Base-by-base conservation (phyloP, 2,888 invertebrate species). In the Eupithecia subumbrata region DNA sequence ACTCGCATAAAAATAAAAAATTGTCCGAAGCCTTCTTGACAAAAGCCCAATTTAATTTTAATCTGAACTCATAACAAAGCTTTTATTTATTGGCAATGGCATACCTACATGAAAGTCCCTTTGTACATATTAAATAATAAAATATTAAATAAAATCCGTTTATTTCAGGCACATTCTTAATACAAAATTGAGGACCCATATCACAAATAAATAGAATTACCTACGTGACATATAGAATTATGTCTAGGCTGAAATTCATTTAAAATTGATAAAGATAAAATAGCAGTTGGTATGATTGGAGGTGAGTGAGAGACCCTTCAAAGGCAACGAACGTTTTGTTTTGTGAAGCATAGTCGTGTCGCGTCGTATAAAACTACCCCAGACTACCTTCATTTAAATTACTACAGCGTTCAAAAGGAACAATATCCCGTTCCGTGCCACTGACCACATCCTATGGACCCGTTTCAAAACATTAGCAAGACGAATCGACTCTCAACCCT, bases 361-460 rank as follows among this genome's bases (percentile, higher is more conserved):
- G 63, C 8, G 7, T 63, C 30, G 30, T 2, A 2, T 30, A 30
- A 63, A 63, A 14, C 16, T 63, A 56, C 56, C 63, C 2, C 7
- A 63, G 18, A 60, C 60, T 68, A 52, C 48, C 72, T 56, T 40
- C 37, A 69, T 73, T 69, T 22, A 48, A 72, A 66, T 66, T 66
- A 52, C 72, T 37, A 34, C 72, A 48, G 30, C 56, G 67, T 68
- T 40, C 72, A 25, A 68, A 43, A 74, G 63, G 40, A 48, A 73
- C 73, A 43, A 72, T 67, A 67, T 43, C 40, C 64, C 22, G 68
- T 68, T 73, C 60, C 68, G 60, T 60, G 37, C 34, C 73, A 68
- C 79, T 76, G 78, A 77, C 84, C 83, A 82, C 75, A 80, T 79
- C 78, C 78, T 79, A 79, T 80, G 83, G 83, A 84, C 85, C 83